Base-by-base conservation (phyloP, 92 coral and sea anemone species). In the Phenganax marumi region DNA sequence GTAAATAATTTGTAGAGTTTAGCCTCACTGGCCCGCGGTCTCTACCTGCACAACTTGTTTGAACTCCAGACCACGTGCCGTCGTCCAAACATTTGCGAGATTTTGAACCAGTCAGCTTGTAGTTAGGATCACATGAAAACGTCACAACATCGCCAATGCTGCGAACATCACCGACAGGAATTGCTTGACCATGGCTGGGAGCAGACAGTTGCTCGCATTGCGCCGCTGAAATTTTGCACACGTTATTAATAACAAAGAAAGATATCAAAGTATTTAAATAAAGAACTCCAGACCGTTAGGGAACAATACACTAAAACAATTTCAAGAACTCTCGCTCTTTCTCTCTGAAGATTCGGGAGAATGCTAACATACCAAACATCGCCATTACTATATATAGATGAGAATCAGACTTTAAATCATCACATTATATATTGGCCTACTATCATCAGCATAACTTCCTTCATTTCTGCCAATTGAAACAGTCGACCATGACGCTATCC, bases 1-100 rank as follows among this genome's bases (percentile, higher is more conserved):
- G n/a, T n/a, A n/a, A n/a, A n/a, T n/a, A n/a, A n/a, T 33, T 33
- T 33, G 43, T 33, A 33, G 43, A 33, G 43, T 5, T 1, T 1
- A 33, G 43, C 43, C 43, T 33, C 5, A 33, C 3, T 33, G 43
- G 43, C 43, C 43, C 5, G 43, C 5, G 5, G 5, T 33, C 43
- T 33, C 43, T 85, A 94, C 98, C 73, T 70, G 85, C 89, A 87
- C 98, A 95, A 26, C 86, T 70, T 33, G 96, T 66, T 25, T 77
- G 79, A 10, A 49, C 46, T 24, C 98, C 98, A 61, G 97, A 90
- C 98, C 98, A 95, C 61, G 83, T 85, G 23, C 90, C 92, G 84
- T 95, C 96, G 23, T 93, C 85, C 75, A 85, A 87, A 61, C 98
- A 95, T 52, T 91, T 88, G 83, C 98, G 76, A 23, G 86, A 43